Evolutionary conservation across 2,797 vertebrate species (phyloP).

Genomic region (Craterocephalus amniculus): DNA sequence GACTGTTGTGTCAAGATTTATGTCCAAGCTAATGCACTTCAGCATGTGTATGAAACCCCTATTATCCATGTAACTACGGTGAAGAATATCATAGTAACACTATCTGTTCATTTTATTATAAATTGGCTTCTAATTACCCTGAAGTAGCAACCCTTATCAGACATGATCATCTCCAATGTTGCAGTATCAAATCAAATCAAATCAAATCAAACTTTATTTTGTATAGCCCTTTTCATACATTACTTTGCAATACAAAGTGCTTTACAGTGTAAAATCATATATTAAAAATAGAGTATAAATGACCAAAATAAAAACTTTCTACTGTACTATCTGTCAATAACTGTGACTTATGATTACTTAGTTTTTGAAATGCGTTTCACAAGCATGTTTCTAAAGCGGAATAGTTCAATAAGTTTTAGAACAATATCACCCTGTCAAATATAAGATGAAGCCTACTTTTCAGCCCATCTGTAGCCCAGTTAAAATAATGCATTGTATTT

Average conservation of each 20-base stretch:
- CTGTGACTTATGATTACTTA: constrained; percentile 15
- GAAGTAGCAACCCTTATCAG: not conserved
- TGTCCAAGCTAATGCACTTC: constrained; percentile 57
- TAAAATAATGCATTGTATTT: not conserved
- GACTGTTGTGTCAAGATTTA: constrained; percentile 64
- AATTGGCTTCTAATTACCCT: constrained; percentile 38
- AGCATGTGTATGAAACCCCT: constrained; percentile 44
- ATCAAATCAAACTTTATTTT: too few relatives aligned
- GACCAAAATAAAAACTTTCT: too few relatives aligned
- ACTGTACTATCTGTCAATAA: too few relatives aligned
- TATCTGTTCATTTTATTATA: constrained; percentile 25
- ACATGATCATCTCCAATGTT: constrained; percentile 17
- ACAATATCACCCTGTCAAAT: not conserved
- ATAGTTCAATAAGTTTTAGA: not conserved
- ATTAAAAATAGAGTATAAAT: too few relatives aligned
- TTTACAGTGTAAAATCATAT: too few relatives aligned
- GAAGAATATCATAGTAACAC: constrained; percentile 38
- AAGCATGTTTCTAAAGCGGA: constrained; percentile 1
- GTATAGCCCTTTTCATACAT: too few relatives aligned
- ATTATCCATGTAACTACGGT: constrained; percentile 48
- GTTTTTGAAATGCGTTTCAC: constrained; percentile 2
- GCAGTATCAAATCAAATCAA: too few relatives aligned
- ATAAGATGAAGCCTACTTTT: not conserved
- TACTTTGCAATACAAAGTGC: too few relatives aligned
- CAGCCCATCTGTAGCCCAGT: not conserved